Base-by-base conservation (phyloP, 1,140 invertebrate genomes). In the Lasaia peninsularis region DNA sequence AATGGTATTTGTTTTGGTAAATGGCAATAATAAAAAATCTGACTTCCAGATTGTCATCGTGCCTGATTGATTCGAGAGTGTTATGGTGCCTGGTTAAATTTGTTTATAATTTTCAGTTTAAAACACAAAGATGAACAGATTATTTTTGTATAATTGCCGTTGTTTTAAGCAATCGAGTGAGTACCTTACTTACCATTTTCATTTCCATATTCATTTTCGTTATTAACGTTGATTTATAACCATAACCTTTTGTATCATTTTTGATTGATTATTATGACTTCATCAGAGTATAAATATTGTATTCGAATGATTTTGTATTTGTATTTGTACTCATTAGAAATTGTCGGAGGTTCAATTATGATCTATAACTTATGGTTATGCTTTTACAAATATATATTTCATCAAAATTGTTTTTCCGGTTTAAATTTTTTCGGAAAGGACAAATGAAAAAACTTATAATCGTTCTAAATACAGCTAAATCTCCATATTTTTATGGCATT, bases 21-120 rank as follows among this genome's bases (percentile, higher is more conserved):
- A 2, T 24, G 24, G 24, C 24, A 1, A 24, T 6, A 24, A 3
- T 24, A 24, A 24, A 24, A 24, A 1, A 24, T 24, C 1, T 51
- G 28, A 44, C 61, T 66, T 75, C 69, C 72, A 58, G 69, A 75
- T 76, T 87, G 84, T 86, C 82, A 86, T 88, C 81, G 83, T 86
- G 78, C 80, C 60, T 35, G 52, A 20, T 40, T 40, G 21, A 75
- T 68, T 75, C 58, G 71, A 75, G 74, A 75, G 74, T 87, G 84
- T 85, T 81, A 86, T 88, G 83, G 83, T 86, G 78, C 80, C 60
- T 83, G 76, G 78, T 82, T 80, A 78, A 86, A 71, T 85, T 86
- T 86, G 85, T 86, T 86, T 85, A 80, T 79, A 81, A 73, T 81
- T 79, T 80, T 73, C 69, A 68, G 50, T 56, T 33, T 52, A 59